Percentiles rank a stretch among this genome's conserved stretches.
Conservation (phyloP, 2,888 invertebrate genomes). For the Amphipoea oculea region DNA sequence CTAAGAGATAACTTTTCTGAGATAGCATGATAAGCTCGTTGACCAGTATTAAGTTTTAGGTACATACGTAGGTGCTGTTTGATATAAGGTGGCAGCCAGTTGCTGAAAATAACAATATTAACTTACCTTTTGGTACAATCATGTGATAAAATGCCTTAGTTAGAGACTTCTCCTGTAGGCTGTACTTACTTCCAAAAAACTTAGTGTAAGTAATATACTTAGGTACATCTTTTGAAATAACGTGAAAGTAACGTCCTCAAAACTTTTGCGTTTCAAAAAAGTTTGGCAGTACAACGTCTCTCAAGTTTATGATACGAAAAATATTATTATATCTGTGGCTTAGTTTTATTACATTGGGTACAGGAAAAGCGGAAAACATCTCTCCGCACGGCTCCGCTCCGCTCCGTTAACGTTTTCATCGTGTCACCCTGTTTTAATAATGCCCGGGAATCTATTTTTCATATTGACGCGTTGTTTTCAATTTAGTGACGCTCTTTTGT, state of each 20-base stretch:
- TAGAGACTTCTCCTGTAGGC: neutral
- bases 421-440: slow-evolving; percentile 42
- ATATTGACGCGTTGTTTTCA: slow-evolving; percentile 42
- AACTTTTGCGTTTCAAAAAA: neutral
- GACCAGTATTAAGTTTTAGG: neutral
- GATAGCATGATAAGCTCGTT: no score
- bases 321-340: slow-evolving; percentile 7
- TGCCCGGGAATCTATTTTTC: slow-evolving; percentile 31
- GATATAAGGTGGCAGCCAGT: no score
- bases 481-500: slow-evolving; percentile 30
- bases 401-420: slow-evolving; percentile 10
- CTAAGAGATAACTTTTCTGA: no score
- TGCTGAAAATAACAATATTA: neutral
- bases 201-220: no score
- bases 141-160: neutral
- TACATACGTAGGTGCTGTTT: no score
- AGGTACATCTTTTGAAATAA: neutral
- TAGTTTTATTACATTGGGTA: slow-evolving; percentile 10
- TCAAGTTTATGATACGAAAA: slow-evolving; percentile 17
- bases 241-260: neutral
- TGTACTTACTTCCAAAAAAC: no score
- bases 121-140: no score
- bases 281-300: neutral
- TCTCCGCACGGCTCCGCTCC: neutral
- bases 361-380: neutral